phyloP scores from a whole-genome alignment of 2,888 invertebrate species.

The Xylocampa areola region DNA sequence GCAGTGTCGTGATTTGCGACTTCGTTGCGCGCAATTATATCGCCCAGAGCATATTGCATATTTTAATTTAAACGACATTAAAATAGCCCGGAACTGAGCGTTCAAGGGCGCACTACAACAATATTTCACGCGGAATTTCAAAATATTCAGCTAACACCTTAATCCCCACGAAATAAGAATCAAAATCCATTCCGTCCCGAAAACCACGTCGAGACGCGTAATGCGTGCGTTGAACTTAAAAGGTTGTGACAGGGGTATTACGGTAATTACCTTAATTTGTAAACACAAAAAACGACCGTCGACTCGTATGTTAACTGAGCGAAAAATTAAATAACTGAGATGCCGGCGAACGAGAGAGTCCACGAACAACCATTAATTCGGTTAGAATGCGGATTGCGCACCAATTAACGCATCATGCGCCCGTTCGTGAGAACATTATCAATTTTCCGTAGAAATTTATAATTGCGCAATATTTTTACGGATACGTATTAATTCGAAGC shows the following conservation, averaged over 20 bases:
- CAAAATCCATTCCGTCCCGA: slow-evolving; percentile 63
- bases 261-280: slow-evolving; percentile 87
- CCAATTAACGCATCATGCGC: slow-evolving; percentile 68
- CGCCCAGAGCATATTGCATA: slow-evolving; percentile 70
- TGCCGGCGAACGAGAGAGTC: slow-evolving; percentile 52
- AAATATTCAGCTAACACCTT: slow-evolving; percentile 73
- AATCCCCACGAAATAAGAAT: slow-evolving; percentile 70
- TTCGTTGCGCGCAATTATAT: slow-evolving; percentile 71
- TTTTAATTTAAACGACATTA: slow-evolving; percentile 84
- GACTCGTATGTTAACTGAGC: slow-evolving; percentile 71
- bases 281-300: slow-evolving; percentile 84
- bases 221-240: slow-evolving; percentile 86
- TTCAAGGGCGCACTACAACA: slow-evolving; percentile 79
- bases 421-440: slow-evolving; percentile 69
- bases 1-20: slow-evolving; percentile 71
- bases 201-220: slow-evolving; percentile 66
- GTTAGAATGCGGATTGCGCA: slow-evolving; percentile 67
- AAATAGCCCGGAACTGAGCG: slow-evolving; percentile 81
- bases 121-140: slow-evolving; percentile 75
- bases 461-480: slow-evolving; percentile 67
- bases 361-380: slow-evolving; percentile 60
- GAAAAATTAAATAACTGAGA: slow-evolving; percentile 76
- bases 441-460: slow-evolving; percentile 71
- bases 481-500: slow-evolving; percentile 61
- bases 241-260: slow-evolving; percentile 87